Evolutionary conservation across 2,797 vertebrate species (phyloP), one percentile per base, ranked within the genome.

Genomic region (Spinus olivaceus): DNA sequence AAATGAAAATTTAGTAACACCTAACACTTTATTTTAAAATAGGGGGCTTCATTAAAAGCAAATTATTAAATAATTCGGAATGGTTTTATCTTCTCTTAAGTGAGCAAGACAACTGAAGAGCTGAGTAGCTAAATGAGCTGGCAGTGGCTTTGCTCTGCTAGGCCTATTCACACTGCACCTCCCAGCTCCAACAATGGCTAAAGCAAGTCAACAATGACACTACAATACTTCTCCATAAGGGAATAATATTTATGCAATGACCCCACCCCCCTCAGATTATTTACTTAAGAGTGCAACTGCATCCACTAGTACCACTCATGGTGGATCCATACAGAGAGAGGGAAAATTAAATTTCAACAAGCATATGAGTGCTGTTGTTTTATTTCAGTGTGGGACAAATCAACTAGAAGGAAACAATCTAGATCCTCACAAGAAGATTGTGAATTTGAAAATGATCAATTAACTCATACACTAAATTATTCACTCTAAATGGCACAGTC

Each of bases 211-310:
- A 81, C 44, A 84, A 46, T 49, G 76, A 95, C 76, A 90, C 64
- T 92, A 63, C 49, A 95, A 95, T 22, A 33, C 63, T 93, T 94
- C 81, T 87, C 77, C 74, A 90, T 14, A 85, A 88, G 53, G 57
- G 84, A 82, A 85, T 66, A 15, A 65, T 0, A 54, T 1, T 13
- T 15, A 79, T 6, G 0, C 27, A 77, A 79, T 7, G 12, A 91
- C 86, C 22, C 44, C 39, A n/a, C 39, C 37, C 27, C 41, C 37
- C 27, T 39, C 39, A 39, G 90, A 27, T 92, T 83, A 97, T 80
- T 93, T 97, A 87, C 74, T 93, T 91, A 91, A 89, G 81, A 92
- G 33, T 92, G 46, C 84, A 97, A 96, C 87, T 94, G 81, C 42
- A 95, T 92, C 94, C 90, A 95, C 96, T 97, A 96, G 92, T 67